Percentiles rank a stretch among this genome's conserved stretches.
Evolutionary conservation across 2,888 invertebrate species (phyloP).

Genomic region (Drosophila basisetae): DNA sequence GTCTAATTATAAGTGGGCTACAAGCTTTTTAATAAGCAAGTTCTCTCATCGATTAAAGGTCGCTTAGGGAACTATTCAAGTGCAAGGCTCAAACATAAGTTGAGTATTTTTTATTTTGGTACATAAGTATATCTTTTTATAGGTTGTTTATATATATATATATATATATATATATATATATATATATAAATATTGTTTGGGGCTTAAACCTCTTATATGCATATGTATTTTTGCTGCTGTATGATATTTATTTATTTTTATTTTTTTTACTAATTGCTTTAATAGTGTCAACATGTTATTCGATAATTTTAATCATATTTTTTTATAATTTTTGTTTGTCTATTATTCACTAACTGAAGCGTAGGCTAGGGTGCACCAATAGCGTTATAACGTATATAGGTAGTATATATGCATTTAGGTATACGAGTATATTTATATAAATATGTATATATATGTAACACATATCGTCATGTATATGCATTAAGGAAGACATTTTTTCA

Average conservation of each 20-base stretch:
- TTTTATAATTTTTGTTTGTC: slow-evolving; percentile 19
- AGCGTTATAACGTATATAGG: slow-evolving; percentile 48
- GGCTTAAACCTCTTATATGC: slow-evolving; percentile 38
- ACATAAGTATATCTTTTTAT: slow-evolving; percentile 24
- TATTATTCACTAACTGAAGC: slow-evolving; percentile 69
- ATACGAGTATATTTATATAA: slow-evolving; percentile 56
- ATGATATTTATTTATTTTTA: slow-evolving; percentile 16
- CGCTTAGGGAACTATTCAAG: slow-evolving; percentile 48
- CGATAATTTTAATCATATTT: slow-evolving; percentile 42
- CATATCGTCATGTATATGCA: slow-evolving; percentile 79
- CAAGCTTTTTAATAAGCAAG: slow-evolving; percentile 66
- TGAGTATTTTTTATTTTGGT: slow-evolving; percentile 45
- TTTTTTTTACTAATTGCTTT: slow-evolving; percentile 31
- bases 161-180: slow-evolving; percentile 1
- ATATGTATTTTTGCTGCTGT: slow-evolving; percentile 49
- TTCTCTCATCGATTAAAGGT: slow-evolving; percentile 59
- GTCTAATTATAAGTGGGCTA: slow-evolving; percentile 72
- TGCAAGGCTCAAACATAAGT: slow-evolving; percentile 46
- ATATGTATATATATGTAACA: slow-evolving; percentile 67
- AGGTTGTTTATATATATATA: slow-evolving; percentile 16
- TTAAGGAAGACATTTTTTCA: slow-evolving; percentile 81
- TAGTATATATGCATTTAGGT: slow-evolving; percentile 32
- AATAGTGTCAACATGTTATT: slow-evolving; percentile 68
- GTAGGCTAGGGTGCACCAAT: slow-evolving; percentile 66
- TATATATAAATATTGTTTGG: slow-evolving; percentile 20